Conservation (phyloP, 1,140 invertebrate species). For the Triops cancriformis region DNA sequence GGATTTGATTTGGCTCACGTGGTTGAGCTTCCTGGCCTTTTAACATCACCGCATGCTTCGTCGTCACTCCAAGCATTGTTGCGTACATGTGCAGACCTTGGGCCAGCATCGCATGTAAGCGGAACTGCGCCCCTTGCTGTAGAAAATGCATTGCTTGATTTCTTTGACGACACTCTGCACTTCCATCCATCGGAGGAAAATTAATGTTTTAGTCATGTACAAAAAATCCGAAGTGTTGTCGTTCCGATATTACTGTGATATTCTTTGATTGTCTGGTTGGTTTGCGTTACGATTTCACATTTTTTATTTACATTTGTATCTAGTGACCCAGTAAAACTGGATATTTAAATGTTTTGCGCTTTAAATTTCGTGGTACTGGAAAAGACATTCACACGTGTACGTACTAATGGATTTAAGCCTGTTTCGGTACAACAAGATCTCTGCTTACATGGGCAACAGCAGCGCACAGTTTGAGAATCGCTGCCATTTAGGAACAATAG, state of each 20-base stretch:
- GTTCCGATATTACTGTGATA: slow-evolving; percentile 6
- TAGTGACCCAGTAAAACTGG: too few relatives aligned
- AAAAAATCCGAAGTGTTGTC: not conserved
- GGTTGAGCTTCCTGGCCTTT: slow-evolving; percentile 42
- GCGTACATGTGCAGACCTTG: slow-evolving; percentile 49
- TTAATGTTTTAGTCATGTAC: not conserved
- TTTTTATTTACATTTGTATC: too few relatives aligned
- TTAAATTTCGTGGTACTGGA: too few relatives aligned
- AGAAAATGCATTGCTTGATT: not conserved
- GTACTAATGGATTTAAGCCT: too few relatives aligned
- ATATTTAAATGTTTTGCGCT: too few relatives aligned
- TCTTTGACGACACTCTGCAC: not conserved
- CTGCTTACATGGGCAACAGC: too few relatives aligned
- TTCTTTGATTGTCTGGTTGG: not conserved
- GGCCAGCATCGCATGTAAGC: not conserved
- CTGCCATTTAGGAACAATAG: too few relatives aligned
- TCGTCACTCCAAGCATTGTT: slow-evolving; percentile 46
- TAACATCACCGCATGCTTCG: slow-evolving; percentile 49
- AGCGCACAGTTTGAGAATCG: too few relatives aligned
- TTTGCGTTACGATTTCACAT: not conserved
- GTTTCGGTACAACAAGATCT: too few relatives aligned
- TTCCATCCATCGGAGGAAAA: not conserved
- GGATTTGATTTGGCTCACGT: slow-evolving; percentile 33
- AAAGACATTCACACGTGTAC: too few relatives aligned
- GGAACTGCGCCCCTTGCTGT: not conserved